phyloP scores from a whole-genome alignment of 2,113 vertebrate genomes.

The Pelvicachromis taeniatus region DNA sequence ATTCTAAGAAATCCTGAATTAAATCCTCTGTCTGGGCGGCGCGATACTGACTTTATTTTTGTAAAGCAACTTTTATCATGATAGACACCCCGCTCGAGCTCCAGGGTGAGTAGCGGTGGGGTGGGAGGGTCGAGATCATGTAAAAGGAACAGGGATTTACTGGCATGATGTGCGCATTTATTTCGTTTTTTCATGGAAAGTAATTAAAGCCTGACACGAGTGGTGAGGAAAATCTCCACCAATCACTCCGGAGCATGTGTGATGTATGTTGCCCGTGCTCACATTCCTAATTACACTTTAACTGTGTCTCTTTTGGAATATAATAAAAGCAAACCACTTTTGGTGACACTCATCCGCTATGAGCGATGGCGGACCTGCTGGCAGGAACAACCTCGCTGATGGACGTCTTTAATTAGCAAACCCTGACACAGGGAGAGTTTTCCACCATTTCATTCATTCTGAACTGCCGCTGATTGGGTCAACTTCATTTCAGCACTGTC shows the following conservation, averaged over 20 bases:
- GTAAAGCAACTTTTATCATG: constrained; percentile 20
- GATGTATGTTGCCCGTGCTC: background rate
- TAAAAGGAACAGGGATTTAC: constrained; percentile 24
- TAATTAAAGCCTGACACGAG: constrained; percentile 44
- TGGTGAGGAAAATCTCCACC: constrained; percentile 13
- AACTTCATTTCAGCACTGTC: constrained; percentile 60
- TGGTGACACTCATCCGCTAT: constrained; percentile 36
- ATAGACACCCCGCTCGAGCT: background rate
- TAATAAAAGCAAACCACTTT: constrained; percentile 40
- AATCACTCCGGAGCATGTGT: constrained; percentile 3
- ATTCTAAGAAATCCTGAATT: constrained; percentile 32
- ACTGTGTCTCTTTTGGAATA: constrained; percentile 40
- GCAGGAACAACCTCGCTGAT: constrained; percentile 46
- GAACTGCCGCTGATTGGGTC: constrained; percentile 56
- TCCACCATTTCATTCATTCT: constrained; percentile 47
- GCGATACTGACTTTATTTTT: constrained; percentile 8
- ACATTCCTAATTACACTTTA: constrained; percentile 52
- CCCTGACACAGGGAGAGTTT: constrained; percentile 29
- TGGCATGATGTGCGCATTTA: constrained; percentile 17
- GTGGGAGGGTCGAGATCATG: background rate
- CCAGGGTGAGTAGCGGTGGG: background rate
- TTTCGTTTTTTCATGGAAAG: constrained; percentile 23
- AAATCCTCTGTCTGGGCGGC: background rate
- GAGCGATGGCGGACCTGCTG: background rate
- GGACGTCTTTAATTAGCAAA: constrained; percentile 71